Conservation (phyloP, 2,113 vertebrate genomes). For the Saimiri boliviensis region DNA sequence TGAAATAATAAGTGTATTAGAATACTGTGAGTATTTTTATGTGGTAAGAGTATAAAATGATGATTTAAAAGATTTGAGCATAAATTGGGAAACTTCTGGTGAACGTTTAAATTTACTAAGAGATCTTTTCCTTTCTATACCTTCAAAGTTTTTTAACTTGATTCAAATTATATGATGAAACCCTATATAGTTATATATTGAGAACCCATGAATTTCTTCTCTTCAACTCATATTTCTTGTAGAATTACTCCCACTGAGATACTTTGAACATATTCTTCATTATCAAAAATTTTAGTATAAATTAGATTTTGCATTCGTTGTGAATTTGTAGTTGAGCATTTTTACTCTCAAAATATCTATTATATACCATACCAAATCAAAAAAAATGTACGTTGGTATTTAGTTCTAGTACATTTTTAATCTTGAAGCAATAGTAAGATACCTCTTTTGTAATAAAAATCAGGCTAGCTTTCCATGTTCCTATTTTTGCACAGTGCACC, state of each 20-base stretch:
- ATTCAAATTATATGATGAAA: conserved; percentile 10
- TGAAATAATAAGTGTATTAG: not conserved
- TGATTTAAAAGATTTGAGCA: not conserved
- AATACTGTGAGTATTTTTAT: not conserved
- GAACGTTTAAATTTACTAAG: not conserved
- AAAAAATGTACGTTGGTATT: not conserved
- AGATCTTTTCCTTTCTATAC: not conserved
- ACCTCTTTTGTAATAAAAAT: not conserved
- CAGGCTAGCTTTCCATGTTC: not conserved
- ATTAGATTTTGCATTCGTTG: not conserved
- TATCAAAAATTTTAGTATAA: not conserved
- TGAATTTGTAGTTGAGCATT: not conserved
- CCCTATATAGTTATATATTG: not conserved
- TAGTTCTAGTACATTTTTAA: not conserved
- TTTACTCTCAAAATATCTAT: not conserved
- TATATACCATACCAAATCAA: not conserved
- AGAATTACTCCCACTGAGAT: not conserved
- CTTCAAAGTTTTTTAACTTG: not conserved
- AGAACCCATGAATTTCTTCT: not conserved
- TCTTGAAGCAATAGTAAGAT: not conserved
- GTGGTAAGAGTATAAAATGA: not conserved
- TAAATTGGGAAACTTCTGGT: not conserved
- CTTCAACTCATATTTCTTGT: not conserved
- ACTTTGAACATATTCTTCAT: not conserved
- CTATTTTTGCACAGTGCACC: not conserved